phyloP scores from a whole-genome alignment of 2,113 vertebrate genomes.

The Zosterops pallidus region DNA sequence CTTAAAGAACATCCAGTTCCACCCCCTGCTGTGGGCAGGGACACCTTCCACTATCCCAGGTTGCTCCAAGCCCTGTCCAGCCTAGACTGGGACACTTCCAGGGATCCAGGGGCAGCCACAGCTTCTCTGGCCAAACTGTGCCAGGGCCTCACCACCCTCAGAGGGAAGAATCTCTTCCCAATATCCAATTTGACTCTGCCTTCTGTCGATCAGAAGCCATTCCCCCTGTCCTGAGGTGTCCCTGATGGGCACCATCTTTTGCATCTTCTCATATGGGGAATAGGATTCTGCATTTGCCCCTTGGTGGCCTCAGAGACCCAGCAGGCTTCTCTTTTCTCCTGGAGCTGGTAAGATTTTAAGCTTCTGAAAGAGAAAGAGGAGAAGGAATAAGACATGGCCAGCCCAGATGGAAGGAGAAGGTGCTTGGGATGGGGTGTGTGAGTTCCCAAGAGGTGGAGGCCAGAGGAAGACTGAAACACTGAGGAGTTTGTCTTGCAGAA shows the following conservation, averaged over 20 bases:
- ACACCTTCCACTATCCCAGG: background rate
- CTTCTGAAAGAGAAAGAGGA: background rate
- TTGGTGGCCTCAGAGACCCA: accelerated
- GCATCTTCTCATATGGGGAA: background rate
- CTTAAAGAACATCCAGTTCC: background rate
- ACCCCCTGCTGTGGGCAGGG: background rate
- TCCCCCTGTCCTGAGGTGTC: background rate
- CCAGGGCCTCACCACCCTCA: background rate
- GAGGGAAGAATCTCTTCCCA: background rate
- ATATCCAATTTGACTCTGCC: accelerated
- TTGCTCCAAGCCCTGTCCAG: accelerated
- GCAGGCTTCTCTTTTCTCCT: background rate
- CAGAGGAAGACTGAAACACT: background rate
- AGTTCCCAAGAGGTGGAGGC: background rate
- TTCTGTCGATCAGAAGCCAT: background rate
- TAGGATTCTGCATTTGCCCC: background rate
- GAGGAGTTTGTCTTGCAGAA: background rate
- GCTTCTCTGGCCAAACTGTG: background rate
- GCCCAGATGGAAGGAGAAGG: background rate
- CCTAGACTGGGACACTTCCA: accelerated
- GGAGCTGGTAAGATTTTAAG: background rate
- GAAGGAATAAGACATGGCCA: background rate
- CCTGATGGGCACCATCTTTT: background rate
- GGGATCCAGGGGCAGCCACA: background rate
- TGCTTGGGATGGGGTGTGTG: accelerated